Evolutionary conservation across 1,140 invertebrate species (phyloP).

Genomic region (Sycophaga agraensis): DNA sequence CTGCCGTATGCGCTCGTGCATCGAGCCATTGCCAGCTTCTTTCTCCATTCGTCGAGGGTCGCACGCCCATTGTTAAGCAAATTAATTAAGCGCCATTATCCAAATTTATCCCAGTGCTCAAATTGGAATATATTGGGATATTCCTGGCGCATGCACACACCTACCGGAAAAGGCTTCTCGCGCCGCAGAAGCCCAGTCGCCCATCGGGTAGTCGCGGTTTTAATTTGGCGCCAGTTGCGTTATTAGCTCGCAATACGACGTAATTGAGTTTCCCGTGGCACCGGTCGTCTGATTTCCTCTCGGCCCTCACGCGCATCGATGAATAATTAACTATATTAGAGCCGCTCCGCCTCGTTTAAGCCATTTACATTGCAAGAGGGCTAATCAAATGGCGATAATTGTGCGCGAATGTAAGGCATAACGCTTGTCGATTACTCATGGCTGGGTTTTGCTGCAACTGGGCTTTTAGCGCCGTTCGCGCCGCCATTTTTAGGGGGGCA

Average conservation of each 20-base stretch:
- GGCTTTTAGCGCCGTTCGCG: too few relatives aligned
- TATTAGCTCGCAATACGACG: too few relatives aligned
- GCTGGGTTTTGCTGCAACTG: neutral
- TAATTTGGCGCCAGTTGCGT: too few relatives aligned
- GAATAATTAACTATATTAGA: conserved; percentile 21
- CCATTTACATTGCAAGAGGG: neutral
- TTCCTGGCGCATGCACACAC: too few relatives aligned
- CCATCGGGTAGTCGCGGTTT: too few relatives aligned
- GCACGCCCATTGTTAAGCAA: neutral
- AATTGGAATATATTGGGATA: too few relatives aligned
- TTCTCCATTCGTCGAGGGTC: neutral
- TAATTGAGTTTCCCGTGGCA: neutral
- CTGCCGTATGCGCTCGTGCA: neutral
- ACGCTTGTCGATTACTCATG: neutral
- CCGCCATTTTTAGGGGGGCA: neutral
- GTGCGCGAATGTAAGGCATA: neutral
- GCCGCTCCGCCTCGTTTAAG: neutral
- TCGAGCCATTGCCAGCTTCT: neutral
- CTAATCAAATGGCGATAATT: conserved; percentile 26
- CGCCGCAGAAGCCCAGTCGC: too few relatives aligned
- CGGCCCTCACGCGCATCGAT: neutral
- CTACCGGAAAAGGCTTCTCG: too few relatives aligned
- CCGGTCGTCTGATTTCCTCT: neutral
- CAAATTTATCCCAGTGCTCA: too few relatives aligned
- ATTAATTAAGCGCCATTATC: neutral